phyloP scores from a whole-genome alignment of 2,113 vertebrate species.

The Oenanthe melanoleuca region DNA sequence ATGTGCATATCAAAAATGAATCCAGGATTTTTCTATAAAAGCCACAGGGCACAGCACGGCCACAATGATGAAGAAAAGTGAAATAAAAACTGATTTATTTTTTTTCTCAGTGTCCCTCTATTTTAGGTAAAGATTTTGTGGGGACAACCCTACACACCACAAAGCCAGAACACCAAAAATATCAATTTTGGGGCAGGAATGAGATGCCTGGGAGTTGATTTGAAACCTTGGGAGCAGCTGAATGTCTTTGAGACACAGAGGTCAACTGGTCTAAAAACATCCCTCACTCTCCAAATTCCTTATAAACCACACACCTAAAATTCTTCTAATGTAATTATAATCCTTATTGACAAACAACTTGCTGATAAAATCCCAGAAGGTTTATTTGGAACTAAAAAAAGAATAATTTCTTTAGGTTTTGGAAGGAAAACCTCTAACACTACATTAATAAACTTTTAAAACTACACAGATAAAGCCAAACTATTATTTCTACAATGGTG shows the following conservation, averaged over 20 bases:
- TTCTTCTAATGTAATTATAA: neutral
- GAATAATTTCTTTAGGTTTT: neutral
- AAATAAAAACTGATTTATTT: neutral
- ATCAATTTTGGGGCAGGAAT: neutral
- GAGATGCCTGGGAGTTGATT: neutral
- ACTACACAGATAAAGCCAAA: neutral
- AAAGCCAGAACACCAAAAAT: neutral
- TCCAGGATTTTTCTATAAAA: neutral
- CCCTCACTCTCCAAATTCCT: neutral
- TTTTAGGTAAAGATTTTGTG: neutral
- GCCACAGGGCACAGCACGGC: neutral
- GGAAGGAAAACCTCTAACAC: neutral
- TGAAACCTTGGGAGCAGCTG: accelerated
- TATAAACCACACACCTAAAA: neutral
- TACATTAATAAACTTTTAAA: neutral
- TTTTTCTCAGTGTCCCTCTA: neutral
- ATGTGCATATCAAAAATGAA: neutral
- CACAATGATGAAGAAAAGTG: neutral
- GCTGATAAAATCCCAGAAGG: neutral
- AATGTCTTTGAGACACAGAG: neutral
- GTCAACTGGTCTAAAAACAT: neutral
- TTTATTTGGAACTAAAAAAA: neutral
- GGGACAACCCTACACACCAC: neutral
- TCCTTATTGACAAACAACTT: neutral
- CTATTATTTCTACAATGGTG: neutral